A percentile compares a stretch with the other conserved stretches of the same genome.
phyloP scores from a whole-genome alignment of 2,797 vertebrate species.

The Amblyraja radiata region DNA sequence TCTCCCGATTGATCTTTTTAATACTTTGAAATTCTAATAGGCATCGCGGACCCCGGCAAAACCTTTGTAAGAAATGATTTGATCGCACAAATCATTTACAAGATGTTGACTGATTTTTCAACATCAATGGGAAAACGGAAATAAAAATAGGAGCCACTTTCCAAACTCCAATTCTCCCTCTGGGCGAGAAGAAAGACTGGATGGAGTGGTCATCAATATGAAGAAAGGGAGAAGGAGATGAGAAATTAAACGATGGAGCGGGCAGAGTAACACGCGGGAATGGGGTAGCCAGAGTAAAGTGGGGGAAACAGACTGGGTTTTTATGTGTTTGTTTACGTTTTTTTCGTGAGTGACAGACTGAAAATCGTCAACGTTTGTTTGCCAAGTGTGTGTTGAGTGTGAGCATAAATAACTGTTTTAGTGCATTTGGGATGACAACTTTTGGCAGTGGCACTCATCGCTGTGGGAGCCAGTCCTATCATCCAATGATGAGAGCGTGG shows the following conservation, averaged over 20 bases:
- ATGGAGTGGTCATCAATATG: not conserved
- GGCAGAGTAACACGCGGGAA: constrained; percentile 27
- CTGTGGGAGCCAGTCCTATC: not conserved
- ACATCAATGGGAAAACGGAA: not conserved
- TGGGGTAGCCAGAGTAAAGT: constrained; percentile 33
- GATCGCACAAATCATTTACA: constrained; percentile 2
- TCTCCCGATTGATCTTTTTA: not conserved
- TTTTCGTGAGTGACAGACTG: not conserved
- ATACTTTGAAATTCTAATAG: constrained; percentile 34
- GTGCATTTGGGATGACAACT: not conserved
- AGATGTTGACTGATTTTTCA: not conserved
- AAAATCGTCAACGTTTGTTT: not conserved
- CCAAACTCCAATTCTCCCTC: not conserved
- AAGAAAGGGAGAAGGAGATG: not conserved
- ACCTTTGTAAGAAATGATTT: not conserved
- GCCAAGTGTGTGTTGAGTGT: not conserved
- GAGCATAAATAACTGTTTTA: not conserved
- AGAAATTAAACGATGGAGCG: not conserved
- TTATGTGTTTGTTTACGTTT: not conserved
- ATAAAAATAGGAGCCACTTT: not conserved
- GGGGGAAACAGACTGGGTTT: not conserved
- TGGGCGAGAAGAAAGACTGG: not conserved
- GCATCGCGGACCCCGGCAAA: not conserved
- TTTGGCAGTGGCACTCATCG: not conserved
- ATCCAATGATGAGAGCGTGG: not conserved